Evolutionary conservation across 2,797 vertebrate species (phyloP).

Genomic region (Morus bassanus): DNA sequence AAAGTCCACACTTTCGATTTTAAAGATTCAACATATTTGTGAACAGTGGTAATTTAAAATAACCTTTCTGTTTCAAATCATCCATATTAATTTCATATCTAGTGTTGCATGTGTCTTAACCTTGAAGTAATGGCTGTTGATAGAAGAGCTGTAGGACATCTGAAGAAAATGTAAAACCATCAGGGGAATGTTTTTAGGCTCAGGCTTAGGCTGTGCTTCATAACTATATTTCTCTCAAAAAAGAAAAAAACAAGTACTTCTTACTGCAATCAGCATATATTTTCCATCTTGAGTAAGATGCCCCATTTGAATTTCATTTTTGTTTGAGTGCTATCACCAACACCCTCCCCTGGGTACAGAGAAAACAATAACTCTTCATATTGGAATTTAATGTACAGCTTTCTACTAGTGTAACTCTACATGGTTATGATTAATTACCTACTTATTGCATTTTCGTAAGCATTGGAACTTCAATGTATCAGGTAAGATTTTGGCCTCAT

Average conservation of each 20-base stretch:
- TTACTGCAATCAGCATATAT: neutral
- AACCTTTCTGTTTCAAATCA: constrained; percentile 14
- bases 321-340: neutral
- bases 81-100: neutral
- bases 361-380: neutral
- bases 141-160: neutral
- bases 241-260: neutral
- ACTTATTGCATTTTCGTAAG: neutral
- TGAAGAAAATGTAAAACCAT: neutral
- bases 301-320: neutral
- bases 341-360: neutral
- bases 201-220: neutral
- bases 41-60: neutral
- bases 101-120: neutral
- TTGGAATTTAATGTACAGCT: neutral
- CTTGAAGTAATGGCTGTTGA: neutral
- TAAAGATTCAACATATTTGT: neutral
- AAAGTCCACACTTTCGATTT: neutral
- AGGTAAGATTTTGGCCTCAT: neutral
- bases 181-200: neutral
- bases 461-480: neutral
- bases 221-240: neutral
- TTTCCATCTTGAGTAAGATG: neutral
- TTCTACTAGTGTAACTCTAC: neutral
- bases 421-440: neutral